Base-by-base conservation (phyloP, 2,113 vertebrate genomes). In the Zapornia atra region DNA sequence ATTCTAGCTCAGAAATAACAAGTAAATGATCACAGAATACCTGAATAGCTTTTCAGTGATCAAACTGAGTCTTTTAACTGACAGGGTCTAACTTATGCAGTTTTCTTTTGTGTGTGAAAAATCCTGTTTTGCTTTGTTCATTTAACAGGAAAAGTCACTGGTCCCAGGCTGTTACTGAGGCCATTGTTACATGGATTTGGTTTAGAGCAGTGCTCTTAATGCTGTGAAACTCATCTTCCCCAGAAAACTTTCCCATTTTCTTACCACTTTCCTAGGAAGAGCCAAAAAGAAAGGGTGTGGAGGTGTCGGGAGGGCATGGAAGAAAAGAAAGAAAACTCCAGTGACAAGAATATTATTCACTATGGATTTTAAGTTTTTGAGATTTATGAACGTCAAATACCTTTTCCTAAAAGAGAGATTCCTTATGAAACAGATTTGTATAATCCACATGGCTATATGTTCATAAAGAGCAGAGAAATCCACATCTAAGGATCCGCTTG, bases 41-140 rank as follows among this genome's bases (percentile, higher is more conserved):
- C 71, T 85, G 84, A 91, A 94, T 61, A 92, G 82, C 82, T 92
- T 95, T 88, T 73, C 79, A 90, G 48, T 61, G 60, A 88, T 84
- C 76, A 92, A 78, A 92, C 48, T 0, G 8, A 92, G 38, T 54
- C 78, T 87, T 91, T 76, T 46, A 78, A 12, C 48, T 90, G 82
- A 51, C n/a, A 86, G 48, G 4, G 18, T 86, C 80, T 84, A 86
- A 73, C 79, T 75, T 92, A 86, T 4, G 28, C 56, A 90, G 88
- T 24, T 86, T 81, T 56, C 92, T 86, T 96, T 84, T 92, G 61
- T 94, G 29, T 79, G 77, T 65, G 92, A 82, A 94, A 93, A 94
- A 95, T 76, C 48, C 46, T 20, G 77, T 81, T 86, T 94, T 88
- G 8, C 77, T 84, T 29, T 84, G 42, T 82, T 93, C 86, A 48